Evolutionary conservation across 2,797 vertebrate genomes (phyloP), one percentile per base, ranked within the genome.

Genomic region (Ptychobarbus kaznakovi): DNA sequence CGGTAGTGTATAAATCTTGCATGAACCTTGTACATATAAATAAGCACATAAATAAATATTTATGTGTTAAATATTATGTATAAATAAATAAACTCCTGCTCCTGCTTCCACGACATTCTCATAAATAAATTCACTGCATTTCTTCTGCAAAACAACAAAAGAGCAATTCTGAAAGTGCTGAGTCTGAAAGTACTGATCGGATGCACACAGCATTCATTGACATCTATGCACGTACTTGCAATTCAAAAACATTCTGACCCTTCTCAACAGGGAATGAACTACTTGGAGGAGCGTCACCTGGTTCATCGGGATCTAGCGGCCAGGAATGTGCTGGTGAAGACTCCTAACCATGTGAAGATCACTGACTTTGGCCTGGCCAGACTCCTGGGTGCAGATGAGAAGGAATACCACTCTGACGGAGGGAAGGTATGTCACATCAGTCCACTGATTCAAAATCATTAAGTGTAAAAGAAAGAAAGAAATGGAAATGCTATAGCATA

Each of bases 291-390:
- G 65, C 96, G 95, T 16, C 97, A 96, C 83, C 92, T 99, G 92
- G 98, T 99, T 44, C 98, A 99, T 88, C 95, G 98, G 6, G 98
- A 99, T 91, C 92, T 99, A 88, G 98, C 98, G 0, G 98, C 98
- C 16, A 95, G 97, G 83, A 99, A 99, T 0, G 97, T 99, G 49
- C 95, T 99, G 18, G 95, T 99, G 77, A 99, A 98, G 92, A 95
- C 94, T 0, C 97, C 97, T 0, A 96, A 98, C 32, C 97, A 98
- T 0, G 96, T 99, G 38, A 98, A 97, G 92, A 99, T 99, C 93
- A 97, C 98, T 0, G 98, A 99, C 92, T 99, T 99, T 0, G 98
- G 98, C 25, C 92, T 99, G 80, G 97, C 97, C 84, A 97, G 97
- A 82, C 94, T 99, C 61, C 96, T 99, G 0, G 96, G 95, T 0